Percentiles rank a stretch among this genome's conserved stretches.
These are phyloP conservation scores for Geopemphigus sp. DNA, from an alignment of 1,140 invertebrate genomes.

Conservation along the genomic window DNA sequence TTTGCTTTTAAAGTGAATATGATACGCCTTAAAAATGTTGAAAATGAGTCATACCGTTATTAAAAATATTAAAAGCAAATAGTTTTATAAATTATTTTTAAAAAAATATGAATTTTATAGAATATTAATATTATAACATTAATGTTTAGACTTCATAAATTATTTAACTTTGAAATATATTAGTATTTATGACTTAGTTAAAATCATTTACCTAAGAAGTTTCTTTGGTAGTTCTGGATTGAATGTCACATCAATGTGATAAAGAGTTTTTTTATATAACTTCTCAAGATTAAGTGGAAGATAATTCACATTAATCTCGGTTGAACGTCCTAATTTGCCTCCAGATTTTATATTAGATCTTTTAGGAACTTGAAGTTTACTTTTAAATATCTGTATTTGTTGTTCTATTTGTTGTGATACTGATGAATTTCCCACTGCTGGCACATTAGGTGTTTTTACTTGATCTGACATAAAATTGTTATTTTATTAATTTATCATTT, in stretches of 20 bases:
- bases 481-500: too few species aligned
- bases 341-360: conserved; percentile 45
- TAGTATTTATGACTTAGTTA: neutral
- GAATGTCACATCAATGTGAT: conserved; percentile 61
- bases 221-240: conserved; percentile 59
- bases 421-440: neutral
- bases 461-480: neutral
- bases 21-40: too few species aligned
- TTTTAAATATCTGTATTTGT: neutral
- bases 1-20: too few species aligned
- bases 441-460: neutral
- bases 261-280: conserved; percentile 54
- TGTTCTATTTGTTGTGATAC: conserved; percentile 27
- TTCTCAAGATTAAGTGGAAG: conserved; percentile 59
- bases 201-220: conserved; percentile 55
- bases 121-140: neutral
- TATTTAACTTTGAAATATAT: neutral
- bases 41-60: too few species aligned
- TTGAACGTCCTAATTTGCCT: conserved; percentile 57
- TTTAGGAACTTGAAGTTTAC: neutral
- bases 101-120: too few species aligned
- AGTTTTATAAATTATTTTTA: too few species aligned
- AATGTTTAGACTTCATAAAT: neutral
- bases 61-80: too few species aligned
- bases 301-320: conserved; percentile 62